Base-by-base conservation (phyloP, 1,140 invertebrate species). In the Eriosoma lanigerum region DNA sequence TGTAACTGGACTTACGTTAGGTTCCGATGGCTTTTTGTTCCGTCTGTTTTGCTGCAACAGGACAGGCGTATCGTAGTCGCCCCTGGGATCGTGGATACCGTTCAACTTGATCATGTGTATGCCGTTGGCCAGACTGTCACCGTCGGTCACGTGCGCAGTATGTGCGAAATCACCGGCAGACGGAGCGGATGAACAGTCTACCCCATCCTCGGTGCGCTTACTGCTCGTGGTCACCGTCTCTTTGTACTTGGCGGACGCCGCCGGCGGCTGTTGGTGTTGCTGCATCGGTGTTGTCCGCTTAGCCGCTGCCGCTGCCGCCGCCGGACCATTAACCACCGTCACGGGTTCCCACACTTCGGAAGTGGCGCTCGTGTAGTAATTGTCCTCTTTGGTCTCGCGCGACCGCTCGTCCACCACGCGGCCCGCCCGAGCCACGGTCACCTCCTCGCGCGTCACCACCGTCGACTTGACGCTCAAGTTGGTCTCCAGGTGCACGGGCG, bases 401-500 rank as follows among this genome's bases (percentile, higher is more conserved):
- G 89, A 90, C 6, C 91, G 85, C 83, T 93, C 92, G 85, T 93
- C 92, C 1, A 93, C 88, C 50, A 93, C 87, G 83, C 89, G 88
- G 5, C 92, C 92, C 76, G 89, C 90, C 17, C 89, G 88, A 6
- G 90, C 89, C 21, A 93, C 91, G 0, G 90, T 91, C 76, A 93
- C 90, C 83, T 92, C 90, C 84, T 93, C 92, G 78, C 90, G 91
- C 56, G 91, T 92, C 29, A 92, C 89, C 24, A 92, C 89, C 46
- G 90, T 90, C 9, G 91, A 92, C 83, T 92, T 92, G 5, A 93
- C 91, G 81, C 90, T 92, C 78, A 93, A 85, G 54, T 90, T 91
- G 19, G 91, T 92, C 85, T 93, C 92, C 82, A 93, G 85, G 82
- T 91, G 89, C 6, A 92, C 91, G 19, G 92, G 91, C 46, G 91